Percentiles rank a stretch among this genome's conserved stretches.
Conservation (phyloP, 2,888 invertebrate genomes). For the Drosophila quasianomalipes region DNA sequence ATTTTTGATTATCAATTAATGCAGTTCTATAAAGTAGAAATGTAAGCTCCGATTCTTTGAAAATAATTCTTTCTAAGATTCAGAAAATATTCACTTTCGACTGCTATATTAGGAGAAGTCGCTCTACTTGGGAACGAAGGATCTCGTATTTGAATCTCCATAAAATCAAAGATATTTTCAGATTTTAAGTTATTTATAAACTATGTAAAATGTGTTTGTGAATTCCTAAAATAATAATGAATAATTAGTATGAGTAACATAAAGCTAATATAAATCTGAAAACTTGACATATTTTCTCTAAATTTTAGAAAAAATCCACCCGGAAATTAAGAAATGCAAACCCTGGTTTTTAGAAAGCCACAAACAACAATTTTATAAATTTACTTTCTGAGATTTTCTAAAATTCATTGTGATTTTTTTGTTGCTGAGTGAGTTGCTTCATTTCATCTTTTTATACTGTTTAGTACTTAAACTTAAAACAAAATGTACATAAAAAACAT, state of each 20-base stretch:
- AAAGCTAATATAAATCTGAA: not conserved
- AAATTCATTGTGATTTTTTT: not conserved
- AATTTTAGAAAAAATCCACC: not conserved
- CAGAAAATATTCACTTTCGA: not conserved
- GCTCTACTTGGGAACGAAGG: too few relatives aligned
- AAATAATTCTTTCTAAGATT: not conserved
- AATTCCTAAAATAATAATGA: not conserved
- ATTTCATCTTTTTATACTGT: not conserved
- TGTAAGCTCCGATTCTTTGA: not conserved
- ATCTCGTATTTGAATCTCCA: not conserved
- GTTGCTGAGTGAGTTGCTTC: not conserved
- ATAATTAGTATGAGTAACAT: not conserved
- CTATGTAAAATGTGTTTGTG: not conserved
- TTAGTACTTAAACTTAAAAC: conserved; percentile 22
- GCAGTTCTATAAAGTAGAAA: not conserved
- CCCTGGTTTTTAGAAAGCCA: not conserved
- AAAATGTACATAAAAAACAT: conserved; percentile 16
- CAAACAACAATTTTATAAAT: not conserved
- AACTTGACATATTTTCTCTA: not conserved
- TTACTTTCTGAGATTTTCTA: not conserved
- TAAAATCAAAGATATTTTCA: not conserved
- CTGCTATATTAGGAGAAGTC: not conserved
- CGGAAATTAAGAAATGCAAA: not conserved
- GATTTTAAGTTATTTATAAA: not conserved
- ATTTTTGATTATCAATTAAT: not conserved